Evolutionary conservation across 2,113 vertebrate genomes (phyloP).

Genomic region (Lycaon pictus): DNA sequence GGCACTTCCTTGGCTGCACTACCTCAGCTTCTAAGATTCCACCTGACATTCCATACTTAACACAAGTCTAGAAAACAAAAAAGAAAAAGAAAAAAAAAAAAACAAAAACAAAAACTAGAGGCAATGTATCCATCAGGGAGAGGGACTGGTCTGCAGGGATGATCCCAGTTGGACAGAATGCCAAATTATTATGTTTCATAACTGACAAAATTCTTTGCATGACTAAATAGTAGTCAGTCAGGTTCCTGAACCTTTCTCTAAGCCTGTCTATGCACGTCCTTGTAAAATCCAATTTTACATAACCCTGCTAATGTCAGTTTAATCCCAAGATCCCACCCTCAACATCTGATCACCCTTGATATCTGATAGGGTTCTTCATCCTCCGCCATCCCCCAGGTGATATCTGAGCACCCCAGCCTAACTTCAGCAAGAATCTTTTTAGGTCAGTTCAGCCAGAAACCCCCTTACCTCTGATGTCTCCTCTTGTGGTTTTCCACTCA

Average conservation of each 20-base stretch:
- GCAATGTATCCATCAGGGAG: neutral
- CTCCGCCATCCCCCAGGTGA: neutral
- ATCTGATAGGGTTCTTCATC: neutral
- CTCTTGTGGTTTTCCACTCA: neutral
- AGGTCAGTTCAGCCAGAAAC: neutral
- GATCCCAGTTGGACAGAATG: neutral
- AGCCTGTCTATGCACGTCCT: neutral
- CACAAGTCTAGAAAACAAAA: neutral
- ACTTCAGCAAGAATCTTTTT: neutral
- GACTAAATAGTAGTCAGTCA: neutral
- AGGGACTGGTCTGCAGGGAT: neutral
- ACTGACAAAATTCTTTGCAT: neutral
- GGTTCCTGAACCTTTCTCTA: neutral
- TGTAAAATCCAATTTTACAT: neutral
- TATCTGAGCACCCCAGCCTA: neutral
- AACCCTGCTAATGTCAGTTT: neutral
- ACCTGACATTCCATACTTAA: neutral
- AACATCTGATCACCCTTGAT: neutral
- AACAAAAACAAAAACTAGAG: neutral
- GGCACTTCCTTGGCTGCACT: neutral
- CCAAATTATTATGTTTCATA: neutral
- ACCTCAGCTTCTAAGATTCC: neutral
- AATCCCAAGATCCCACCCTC: neutral
- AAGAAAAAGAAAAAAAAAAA: neutral
- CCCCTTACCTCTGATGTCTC: neutral